These are phyloP conservation scores for Cacoxenus indagator DNA, from an alignment of 2,888 invertebrate species.

Conservation along the genomic window DNA sequence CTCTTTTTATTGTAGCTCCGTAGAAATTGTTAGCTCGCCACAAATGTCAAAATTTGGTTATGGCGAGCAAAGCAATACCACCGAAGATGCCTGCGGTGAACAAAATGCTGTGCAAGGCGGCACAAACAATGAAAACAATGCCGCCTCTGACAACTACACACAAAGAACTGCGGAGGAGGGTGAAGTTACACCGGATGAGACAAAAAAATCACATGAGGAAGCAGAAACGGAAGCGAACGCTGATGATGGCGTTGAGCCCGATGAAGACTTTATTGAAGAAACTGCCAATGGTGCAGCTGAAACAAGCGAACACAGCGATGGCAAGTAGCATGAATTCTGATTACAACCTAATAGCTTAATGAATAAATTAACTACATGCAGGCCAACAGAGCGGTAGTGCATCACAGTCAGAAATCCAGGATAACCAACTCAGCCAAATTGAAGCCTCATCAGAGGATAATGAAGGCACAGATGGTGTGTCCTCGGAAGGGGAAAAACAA, in stretches of 20 bases:
- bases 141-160: conserved; percentile 40
- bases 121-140: conserved; percentile 40
- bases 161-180: conserved; percentile 45
- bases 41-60: conserved; percentile 79
- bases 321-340: conserved; percentile 39
- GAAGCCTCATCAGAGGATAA: conserved; percentile 66
- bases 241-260: conserved; percentile 69
- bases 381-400: conserved; percentile 69
- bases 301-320: conserved; percentile 60
- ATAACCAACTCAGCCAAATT: conserved; percentile 64
- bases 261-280: conserved; percentile 71
- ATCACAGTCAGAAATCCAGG: conserved; percentile 71
- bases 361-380: neutral
- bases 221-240: conserved; percentile 61
- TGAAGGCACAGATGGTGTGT: conserved; percentile 72
- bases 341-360: neutral
- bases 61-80: conserved; percentile 57
- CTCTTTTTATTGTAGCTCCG: conserved; percentile 73
- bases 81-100: conserved; percentile 38
- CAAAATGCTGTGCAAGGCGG: conserved; percentile 59
- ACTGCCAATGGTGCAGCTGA: conserved; percentile 54
- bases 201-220: conserved; percentile 43
- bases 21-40: conserved; percentile 89
- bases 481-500: conserved; percentile 77
- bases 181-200: conserved; percentile 39